Base-by-base conservation (phyloP, 1,140 invertebrate genomes). In the Steinernema khuongi region DNA sequence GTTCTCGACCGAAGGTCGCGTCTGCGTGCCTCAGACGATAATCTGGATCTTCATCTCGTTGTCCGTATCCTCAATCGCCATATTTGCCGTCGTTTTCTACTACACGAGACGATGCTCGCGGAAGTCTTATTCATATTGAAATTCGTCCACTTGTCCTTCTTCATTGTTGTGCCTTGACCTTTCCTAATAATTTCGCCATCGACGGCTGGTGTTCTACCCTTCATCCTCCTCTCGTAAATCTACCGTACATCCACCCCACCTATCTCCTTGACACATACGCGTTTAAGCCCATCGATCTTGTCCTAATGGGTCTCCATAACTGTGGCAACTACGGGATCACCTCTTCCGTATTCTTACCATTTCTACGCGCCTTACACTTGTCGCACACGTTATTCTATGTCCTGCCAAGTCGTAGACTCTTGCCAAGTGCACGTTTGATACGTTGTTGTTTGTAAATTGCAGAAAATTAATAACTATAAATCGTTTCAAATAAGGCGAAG, bases 41-140 rank as follows among this genome's bases (percentile, higher is more conserved):
- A 26, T 74, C 1, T 74, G 73, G 68, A 1, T 74, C 32, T 41
- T 74, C 43, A 32, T 74, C 18, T 67, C 67, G 60, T n/a, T 74
- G 31, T 32, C 50, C 26, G 36, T 74, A 1, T 70, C 70, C 22
- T 31, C 73, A 28, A 31, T 74, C 11, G 68, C 67, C 22, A 31
- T 74, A 18, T 70, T 67, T 19, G 50, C 70, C 17, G 60, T 43
- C 50, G 67, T 69, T 28, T 44, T 74, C 28, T 74, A 43, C 41
- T 70, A 70, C 26, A 22, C 72, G 32, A 43, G 66, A 18, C 41
- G 32, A 43, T 72, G 19, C 31, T 32, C 18, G 31, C 71, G 67
- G 60, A 67, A 72, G 26, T 72, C 36, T 1, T 66, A 66, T 29
- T 32, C 41, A 33, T 1, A 26, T 32, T 72, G 18, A 33, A 67